Base-by-base conservation (phyloP, 1,140 invertebrate species). In the Hyles vespertilio region DNA sequence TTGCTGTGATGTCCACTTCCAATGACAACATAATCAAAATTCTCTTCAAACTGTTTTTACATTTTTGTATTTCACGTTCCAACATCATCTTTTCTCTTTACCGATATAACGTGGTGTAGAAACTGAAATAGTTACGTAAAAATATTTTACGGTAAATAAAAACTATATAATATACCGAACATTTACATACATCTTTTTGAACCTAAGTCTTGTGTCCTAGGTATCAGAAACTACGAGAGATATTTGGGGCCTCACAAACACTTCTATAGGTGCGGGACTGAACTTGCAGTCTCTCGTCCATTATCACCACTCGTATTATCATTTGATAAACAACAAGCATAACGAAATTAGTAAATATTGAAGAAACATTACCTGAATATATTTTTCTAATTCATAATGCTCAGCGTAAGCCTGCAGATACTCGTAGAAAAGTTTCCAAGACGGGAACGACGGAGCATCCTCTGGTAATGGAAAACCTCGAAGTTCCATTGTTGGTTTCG, bases 401-500 rank as follows among this genome's bases (percentile, higher is more conserved):
- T 77, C 70, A 2, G 74, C 69, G 52, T 84, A 84, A 48, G 69
- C 59, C 45, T 80, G 61, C 9, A 88, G 61, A 45, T 88, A 88
- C 3, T 81, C 61, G 54, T 87, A 87, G 63, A 74, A 83, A 8
- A 67, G 49, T 36, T 73, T 59, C 79, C 84, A 79, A 32, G 59
- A 71, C 3, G 82, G 79, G 58, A 72, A 88, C 0, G 79, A 81
- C 0, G 74, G 74, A 32, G 73, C 58, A 3, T 74, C 64, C 34
- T 79, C 63, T 9, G 84, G 81, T 4, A 81, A 40, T 5, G 80
- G 81, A 58, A 83, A 87, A 3, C 75, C 82, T 60, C 52, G 61
- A 3, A 88, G 59, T 57, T 87, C 82, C 85, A 88, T 88, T 7
- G 84, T 78, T 7, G 77, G 78, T 60, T 83, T 87, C 56, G 85